Conservation (phyloP, 2,113 vertebrate genomes). For the Alouatta palliata region DNA sequence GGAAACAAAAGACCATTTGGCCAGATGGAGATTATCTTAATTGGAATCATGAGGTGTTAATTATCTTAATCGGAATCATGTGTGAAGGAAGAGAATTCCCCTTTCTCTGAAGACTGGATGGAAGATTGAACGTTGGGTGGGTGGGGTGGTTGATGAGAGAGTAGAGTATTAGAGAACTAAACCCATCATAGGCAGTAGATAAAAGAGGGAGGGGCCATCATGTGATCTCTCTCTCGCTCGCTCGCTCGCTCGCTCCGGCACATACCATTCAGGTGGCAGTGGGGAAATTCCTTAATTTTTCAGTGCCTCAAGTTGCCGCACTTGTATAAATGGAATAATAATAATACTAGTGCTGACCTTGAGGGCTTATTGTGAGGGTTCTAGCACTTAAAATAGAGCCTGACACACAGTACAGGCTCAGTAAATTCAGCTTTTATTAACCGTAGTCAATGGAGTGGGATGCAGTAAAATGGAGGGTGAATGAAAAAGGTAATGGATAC, state of each 20-base stretch:
- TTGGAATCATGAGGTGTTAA: not conserved
- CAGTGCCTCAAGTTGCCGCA: not conserved
- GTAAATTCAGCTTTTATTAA: not conserved
- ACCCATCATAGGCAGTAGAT: fast-evolving
- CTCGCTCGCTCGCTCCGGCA: too few relatives aligned
- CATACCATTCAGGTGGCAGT: not conserved
- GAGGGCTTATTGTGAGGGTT: not conserved
- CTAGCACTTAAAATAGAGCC: not conserved
- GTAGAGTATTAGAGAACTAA: not conserved
- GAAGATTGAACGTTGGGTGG: not conserved
- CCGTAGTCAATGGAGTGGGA: not conserved
- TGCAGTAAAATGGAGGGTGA: not conserved
- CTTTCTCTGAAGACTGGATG: not conserved
- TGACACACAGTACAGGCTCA: too few relatives aligned
- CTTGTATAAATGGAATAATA: not conserved
- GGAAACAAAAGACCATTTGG: not conserved
- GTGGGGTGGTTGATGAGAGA: not conserved
- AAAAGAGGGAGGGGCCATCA: not conserved
- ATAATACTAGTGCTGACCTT: not conserved
- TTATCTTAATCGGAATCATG: not conserved
- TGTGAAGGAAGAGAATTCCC: not conserved
- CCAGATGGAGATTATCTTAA: not conserved
- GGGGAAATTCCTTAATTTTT: not conserved
- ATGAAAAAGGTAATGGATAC: not conserved
- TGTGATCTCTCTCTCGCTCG: not conserved